Base-by-base conservation (phyloP, 2,113 vertebrate genomes). In the Syngnathus floridae region DNA sequence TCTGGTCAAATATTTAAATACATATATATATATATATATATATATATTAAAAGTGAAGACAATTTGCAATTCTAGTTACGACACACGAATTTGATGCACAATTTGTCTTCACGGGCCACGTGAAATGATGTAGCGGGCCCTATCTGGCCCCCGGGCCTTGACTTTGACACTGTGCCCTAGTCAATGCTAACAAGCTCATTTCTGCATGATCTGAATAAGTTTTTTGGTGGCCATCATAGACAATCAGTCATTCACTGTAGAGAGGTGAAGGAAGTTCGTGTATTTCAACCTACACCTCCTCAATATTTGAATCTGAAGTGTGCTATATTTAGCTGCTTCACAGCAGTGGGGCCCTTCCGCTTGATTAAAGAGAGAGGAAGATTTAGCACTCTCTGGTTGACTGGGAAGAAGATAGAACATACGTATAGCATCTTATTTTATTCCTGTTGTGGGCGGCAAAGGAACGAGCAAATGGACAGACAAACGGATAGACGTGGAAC, bases 311-410 rank as follows among this genome's bases (percentile, higher is more conserved):
- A 83, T 73, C 59, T 65, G 41, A 81, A 46, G 36, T 13, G 26
- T 51, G 65, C 66, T 85, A 80, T 78, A 74, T 81, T 77, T 85
- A 82, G 74, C 60, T 1, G 10, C 6, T 78, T 19, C 55, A 65
- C 70, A 56, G 78, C 73, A 74, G 75, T 49, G 14, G 74, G 26
- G 71, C 66, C 71, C 72, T 77, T 69, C 65, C 80, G 72, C 81
- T 75, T 78, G 75, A 85, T 84, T 85, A 81, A 73, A 81, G 69
- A 67, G 38, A 21, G 62, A 69, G 65, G 66, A 70, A 73, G 73
- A 65, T 67, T 71, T 67, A 57, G 57, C 14, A 26, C 48, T 52
- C 4, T 10, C 16, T 46, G 22, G 19, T 36, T 17, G 70, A 56
- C 55, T 41, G 56, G 58, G 64, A 67, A 70, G 69, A 56, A 55